Evolutionary conservation across 2,888 invertebrate genomes (phyloP).

Genomic region (Schrankia costaestrigalis): DNA sequence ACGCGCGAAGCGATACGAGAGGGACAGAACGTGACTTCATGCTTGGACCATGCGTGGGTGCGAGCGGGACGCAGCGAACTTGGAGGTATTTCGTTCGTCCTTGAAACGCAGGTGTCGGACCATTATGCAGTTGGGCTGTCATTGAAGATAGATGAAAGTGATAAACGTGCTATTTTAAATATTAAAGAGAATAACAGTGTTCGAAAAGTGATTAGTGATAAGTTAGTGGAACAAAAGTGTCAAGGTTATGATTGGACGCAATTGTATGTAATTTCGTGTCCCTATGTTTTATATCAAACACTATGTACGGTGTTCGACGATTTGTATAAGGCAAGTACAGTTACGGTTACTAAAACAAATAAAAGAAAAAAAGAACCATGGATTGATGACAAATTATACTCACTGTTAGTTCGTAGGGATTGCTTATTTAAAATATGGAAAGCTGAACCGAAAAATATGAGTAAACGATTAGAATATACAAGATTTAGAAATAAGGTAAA

Average conservation of each 20-base stretch:
- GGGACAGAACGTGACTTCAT: no score
- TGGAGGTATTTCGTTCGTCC: neutral
- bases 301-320: neutral
- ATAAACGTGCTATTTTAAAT: neutral
- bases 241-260: neutral
- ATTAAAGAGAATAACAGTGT: neutral
- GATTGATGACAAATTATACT: neutral
- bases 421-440: neutral
- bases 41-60: no score
- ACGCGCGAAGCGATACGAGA: no score
- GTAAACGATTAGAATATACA: slow-evolving; percentile 4
- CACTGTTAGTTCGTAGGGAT: neutral
- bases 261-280: neutral
- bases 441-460: neutral
- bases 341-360: no score
- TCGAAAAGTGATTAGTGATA: neutral
- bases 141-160: neutral
- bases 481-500: slow-evolving; percentile 2
- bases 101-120: neutral
- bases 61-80: no score
- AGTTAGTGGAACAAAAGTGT: neutral
- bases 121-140: neutral
- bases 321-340: neutral
- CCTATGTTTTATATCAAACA: neutral
- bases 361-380: neutral